Evolutionary conservation across 2,797 vertebrate species (phyloP).

Genomic region (Borostomias antarcticus): DNA sequence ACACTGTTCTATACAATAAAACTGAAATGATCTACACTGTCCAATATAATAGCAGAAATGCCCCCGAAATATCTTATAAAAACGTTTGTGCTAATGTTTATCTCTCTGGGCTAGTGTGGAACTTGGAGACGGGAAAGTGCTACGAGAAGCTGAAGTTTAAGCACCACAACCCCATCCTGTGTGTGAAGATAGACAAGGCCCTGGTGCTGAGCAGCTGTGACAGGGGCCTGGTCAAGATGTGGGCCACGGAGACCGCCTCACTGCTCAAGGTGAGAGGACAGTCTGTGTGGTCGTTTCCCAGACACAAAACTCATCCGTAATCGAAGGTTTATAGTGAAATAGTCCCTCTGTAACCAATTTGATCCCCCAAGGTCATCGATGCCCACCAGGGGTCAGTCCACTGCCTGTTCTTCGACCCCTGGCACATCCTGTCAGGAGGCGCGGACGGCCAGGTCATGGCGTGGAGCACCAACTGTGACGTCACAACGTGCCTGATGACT

Average conservation of each 20-base stretch:
- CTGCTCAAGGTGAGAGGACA: conserved; percentile 78
- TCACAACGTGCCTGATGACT: conserved; percentile 74
- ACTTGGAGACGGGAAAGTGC: conserved; percentile 74
- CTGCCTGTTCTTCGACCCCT: conserved; percentile 83
- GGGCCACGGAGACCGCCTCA: conserved; percentile 68
- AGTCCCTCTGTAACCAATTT: not conserved
- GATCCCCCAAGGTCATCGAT: conserved; percentile 66
- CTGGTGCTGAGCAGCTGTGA: conserved; percentile 82
- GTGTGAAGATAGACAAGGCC: conserved; percentile 72
- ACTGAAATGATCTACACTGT: too few species aligned
- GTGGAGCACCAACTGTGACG: conserved; percentile 82
- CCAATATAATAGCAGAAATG: too few species aligned
- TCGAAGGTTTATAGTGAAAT: not conserved
- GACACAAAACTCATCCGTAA: not conserved
- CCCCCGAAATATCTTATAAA: too few species aligned
- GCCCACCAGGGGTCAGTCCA: conserved; percentile 81
- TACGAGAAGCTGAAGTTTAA: conserved; percentile 76
- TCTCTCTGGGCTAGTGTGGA: conserved; percentile 80
- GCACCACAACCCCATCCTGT: conserved; percentile 75
- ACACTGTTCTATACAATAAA: too few species aligned
- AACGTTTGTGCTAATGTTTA: not conserved
- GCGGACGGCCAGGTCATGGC: conserved; percentile 77
- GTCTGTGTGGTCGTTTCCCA: not conserved
- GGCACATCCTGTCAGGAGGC: conserved; percentile 86
- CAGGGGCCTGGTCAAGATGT: conserved; percentile 83